Evolutionary conservation across 2,113 vertebrate species (phyloP), one percentile per base, ranked within the genome.

Genomic region (Rattus rattus): DNA sequence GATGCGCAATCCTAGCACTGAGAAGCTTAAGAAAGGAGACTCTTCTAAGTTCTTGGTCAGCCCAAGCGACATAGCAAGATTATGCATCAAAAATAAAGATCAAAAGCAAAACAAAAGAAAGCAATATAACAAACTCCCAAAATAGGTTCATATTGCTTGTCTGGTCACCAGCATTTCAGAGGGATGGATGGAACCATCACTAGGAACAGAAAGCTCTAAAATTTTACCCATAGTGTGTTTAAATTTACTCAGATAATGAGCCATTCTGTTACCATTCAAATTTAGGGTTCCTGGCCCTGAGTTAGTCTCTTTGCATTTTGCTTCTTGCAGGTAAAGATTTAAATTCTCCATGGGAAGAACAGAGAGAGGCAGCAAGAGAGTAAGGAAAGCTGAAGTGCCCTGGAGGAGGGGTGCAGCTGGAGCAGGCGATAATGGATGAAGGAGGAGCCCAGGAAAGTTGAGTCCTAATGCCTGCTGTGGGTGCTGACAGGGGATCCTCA

Each of bases 401-500:
- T 6, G 11, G 33, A 39, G 77, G 49, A 43, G 47, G 83, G 47
- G 9, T 2, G 1, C 9, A 16, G 43, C 11, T 0, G 47, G 88
- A 36, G 69, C 72, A 47, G 12, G 10, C 11, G 26, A 19, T 59
- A 22, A 13, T 20, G 30, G 84, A 19, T 1, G 13, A 16, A 49
- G 67, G 39, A 13, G 3, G 30, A 28, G n/a, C 4, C 11, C 43
- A 28, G 39, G 6, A 0, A 47, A 19, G 2, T 24, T 2, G 26
- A 0, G 11, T 7, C 26, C 6, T 76, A 67, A 36, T 43, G 39
- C 39, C 33, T 17, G 0, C 0, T 2, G 20, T 24, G 26, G 20
- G 24, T 3, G 8, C 26, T 81, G 70, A 47, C 4, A 0, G 30
- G 7, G 3, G 19, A 52, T 28, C 3, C 7, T 1, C n/a, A 12